Evolutionary conservation across 2,113 vertebrate species (phyloP), one percentile per base, ranked within the genome.

Genomic region (Corythaixoides concolor): DNA sequence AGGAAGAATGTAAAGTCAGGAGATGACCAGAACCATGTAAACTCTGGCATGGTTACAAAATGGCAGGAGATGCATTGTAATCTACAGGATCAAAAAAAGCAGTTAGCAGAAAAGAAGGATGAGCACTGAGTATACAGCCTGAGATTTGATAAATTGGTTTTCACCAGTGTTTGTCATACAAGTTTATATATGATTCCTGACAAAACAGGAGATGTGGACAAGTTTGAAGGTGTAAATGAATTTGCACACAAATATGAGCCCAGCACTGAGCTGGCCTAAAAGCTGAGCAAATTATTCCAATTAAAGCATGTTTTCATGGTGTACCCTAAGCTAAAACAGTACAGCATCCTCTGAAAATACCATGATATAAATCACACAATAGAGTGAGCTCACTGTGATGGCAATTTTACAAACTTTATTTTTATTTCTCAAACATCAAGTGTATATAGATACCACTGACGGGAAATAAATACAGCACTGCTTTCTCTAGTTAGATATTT

Each of bases 11-110:
- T 27, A 14, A 87, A 75, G 26, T 28, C 15, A 39, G 22, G 26
- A 85, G 24, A 32, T 21, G 15, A 59, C 3, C 12, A 88, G 53
- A 89, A 85, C 10, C 2, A 5, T 19, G 6, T 39, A 35, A 82
- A 1, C 5, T 84, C 22, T 94, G 49, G 2, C 19, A 14, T 4
- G 10, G 27, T 32, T 83, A 20, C 2, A 11, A 30, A 66, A 45
- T 19, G 2, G 20, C 11, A 18, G 5, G 49, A 63, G 4, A 11
- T 39, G 5, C 1, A 18, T 0, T 52, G 16, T n/a, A 72, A 66
- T 26, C 49, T 23, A 50, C 18, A n/a, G 32, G 18, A 66, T 5
- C 17, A 39, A 73, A 62, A 62, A 79, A 56, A 37, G 4, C 13
- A 67, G 5, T 15, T 17, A 55, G 3, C 8, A 50, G 32, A 74